A percentile compares a stretch with the other conserved stretches of the same genome.
These are phyloP conservation scores for Laupala kohalensis DNA, from an alignment of 1,140 invertebrate genomes.

Conservation along the genomic window DNA sequence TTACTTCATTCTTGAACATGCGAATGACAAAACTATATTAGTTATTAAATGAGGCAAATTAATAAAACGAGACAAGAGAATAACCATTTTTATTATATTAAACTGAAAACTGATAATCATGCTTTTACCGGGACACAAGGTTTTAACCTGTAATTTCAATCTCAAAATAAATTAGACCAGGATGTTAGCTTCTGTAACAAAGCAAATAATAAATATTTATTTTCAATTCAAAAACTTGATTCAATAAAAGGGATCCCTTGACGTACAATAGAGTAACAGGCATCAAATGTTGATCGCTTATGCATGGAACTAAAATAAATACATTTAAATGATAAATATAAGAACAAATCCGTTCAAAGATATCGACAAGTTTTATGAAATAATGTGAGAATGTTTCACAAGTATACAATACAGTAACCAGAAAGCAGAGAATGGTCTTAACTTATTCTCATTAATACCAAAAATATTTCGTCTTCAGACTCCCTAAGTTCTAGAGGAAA, in stretches of 20 bases:
- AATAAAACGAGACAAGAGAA: neutral
- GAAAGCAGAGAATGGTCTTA: too few relatives aligned
- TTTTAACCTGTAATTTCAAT: neutral
- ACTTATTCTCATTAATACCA: too few relatives aligned
- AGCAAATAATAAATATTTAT: neutral
- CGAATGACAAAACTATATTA: neutral
- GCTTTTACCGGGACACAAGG: neutral
- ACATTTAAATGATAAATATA: too few relatives aligned
- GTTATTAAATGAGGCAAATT: neutral
- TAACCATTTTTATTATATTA: neutral
- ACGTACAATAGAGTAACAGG: too few relatives aligned
- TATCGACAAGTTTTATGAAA: too few relatives aligned
- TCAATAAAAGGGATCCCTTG: neutral
- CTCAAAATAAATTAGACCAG: neutral
- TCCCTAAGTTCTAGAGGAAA: too few relatives aligned
- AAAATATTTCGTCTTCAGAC: too few relatives aligned
- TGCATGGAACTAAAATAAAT: too few relatives aligned
- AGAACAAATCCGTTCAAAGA: too few relatives aligned
- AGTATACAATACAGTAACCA: too few relatives aligned
- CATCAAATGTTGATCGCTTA: too few relatives aligned
- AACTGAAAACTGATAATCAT: neutral
- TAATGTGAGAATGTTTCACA: too few relatives aligned
- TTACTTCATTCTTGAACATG: neutral
- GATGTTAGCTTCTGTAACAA: neutral
- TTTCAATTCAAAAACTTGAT: neutral